Conservation (phyloP, 2,797 vertebrate genomes). For the Acipenser ruthenus region DNA sequence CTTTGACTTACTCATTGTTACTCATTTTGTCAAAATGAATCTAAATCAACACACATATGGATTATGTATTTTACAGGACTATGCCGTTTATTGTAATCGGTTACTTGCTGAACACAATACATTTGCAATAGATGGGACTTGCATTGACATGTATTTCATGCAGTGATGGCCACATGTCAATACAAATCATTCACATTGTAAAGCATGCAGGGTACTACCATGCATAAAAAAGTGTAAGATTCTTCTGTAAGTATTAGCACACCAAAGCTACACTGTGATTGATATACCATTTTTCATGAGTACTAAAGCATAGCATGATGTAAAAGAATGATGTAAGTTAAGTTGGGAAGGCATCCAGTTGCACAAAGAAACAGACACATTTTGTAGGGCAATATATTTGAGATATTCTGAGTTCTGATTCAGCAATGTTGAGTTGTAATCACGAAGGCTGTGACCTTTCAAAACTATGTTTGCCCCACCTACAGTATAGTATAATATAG, state of each 20-base stretch:
- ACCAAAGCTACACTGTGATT: neutral
- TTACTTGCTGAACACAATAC: neutral
- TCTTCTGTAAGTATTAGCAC: neutral
- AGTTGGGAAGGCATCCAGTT: neutral
- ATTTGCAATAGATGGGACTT: neutral
- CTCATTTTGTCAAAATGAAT: neutral
- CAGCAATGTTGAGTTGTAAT: too few relatives aligned
- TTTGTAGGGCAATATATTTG: neutral
- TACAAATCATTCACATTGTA: constrained; percentile 1
- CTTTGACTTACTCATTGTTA: too few relatives aligned
- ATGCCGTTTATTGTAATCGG: neutral
- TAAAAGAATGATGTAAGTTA: neutral
- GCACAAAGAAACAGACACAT: neutral
- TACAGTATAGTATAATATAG: too few relatives aligned
- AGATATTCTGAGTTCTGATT: too few relatives aligned
- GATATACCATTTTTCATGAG: neutral
- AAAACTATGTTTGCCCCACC: too few relatives aligned
- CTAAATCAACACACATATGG: neutral
- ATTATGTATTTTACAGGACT: neutral
- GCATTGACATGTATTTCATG: neutral
- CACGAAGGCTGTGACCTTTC: too few relatives aligned
- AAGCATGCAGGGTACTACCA: neutral
- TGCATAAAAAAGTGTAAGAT: neutral
- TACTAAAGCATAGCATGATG: neutral
- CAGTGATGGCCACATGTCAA: neutral